Conservation (phyloP, 2,113 vertebrate species). For the Carassius auratus region DNA sequence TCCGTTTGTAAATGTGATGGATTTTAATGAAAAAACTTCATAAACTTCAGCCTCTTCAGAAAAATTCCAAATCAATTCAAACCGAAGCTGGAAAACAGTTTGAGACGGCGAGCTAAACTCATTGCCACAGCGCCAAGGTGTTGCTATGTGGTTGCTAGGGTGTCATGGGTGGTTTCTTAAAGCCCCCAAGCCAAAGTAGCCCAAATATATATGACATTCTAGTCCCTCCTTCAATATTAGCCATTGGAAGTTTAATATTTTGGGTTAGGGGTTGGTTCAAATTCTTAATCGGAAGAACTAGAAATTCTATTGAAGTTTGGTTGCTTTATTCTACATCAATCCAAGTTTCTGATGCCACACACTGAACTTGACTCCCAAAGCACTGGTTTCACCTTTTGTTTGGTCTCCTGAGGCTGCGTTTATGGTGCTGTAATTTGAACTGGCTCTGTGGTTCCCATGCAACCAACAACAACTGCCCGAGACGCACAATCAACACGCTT, state of each 20-base stretch:
- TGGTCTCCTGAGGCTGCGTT: constrained; percentile 47
- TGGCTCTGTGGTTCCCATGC: constrained; percentile 65
- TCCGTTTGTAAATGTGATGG: not conserved
- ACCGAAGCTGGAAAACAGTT: not conserved
- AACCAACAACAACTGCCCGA: constrained; percentile 54
- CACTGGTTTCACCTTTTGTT: constrained; percentile 53
- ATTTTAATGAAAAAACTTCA: not conserved
- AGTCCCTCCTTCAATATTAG: not conserved
- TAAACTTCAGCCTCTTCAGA: not conserved
- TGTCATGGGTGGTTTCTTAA: not conserved
- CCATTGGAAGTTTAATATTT: not conserved
- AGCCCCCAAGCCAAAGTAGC: not conserved
- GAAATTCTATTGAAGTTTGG: not conserved
- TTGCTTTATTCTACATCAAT: not conserved
- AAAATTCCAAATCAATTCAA: not conserved
- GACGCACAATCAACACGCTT: constrained; percentile 7
- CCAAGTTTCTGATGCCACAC: not conserved
- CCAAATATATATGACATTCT: not conserved
- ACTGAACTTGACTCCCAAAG: constrained; percentile 35
- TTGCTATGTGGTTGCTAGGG: not conserved
- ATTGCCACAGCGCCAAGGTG: too few species aligned
- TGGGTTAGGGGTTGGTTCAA: not conserved
- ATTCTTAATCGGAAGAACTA: not conserved
- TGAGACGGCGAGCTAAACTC: too few species aligned
- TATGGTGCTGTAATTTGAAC: constrained; percentile 56